A percentile compares a stretch with the other conserved stretches of the same genome.
phyloP scores from a whole-genome alignment of 2,113 vertebrate species.

The Nerophis ophidion region DNA sequence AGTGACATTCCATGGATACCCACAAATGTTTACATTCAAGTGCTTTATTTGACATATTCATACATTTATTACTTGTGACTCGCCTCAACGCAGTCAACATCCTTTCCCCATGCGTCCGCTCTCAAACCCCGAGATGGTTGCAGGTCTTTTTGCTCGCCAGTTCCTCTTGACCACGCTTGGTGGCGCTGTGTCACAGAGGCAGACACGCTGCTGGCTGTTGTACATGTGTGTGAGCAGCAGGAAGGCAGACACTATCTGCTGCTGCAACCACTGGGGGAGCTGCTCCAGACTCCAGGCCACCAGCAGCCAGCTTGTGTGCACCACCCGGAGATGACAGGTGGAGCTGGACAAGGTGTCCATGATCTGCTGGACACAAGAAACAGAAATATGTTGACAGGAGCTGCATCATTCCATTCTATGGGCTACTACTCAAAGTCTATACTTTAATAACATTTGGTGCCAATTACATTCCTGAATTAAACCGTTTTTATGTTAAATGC shows the following conservation, averaged over 20 bases:
- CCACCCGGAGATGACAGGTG: conserved; percentile 64
- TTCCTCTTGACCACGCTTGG: conserved; percentile 65
- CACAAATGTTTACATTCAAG: too few relatives aligned
- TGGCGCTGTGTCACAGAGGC: conserved; percentile 65
- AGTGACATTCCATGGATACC: too few relatives aligned
- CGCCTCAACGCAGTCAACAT: background rate
- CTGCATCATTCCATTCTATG: too few relatives aligned
- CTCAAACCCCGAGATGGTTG: background rate
- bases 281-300: conserved; percentile 68
- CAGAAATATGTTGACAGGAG: too few relatives aligned
- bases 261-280: conserved; percentile 78
- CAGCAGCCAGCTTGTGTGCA: conserved; percentile 72
- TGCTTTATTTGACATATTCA: background rate
- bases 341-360: conserved; percentile 43
- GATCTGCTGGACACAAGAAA: conserved; percentile 15
- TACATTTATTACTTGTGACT: background rate
- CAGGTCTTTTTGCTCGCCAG: background rate
- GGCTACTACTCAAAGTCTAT: too few relatives aligned
- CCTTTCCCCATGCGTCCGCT: conserved; percentile 1
- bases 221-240: conserved; percentile 75
- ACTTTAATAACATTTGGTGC: too few relatives aligned
- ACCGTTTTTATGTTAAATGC: too few relatives aligned
- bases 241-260: conserved; percentile 65
- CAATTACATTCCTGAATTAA: too few relatives aligned
- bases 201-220: conserved; percentile 55